Base-by-base conservation (phyloP, 1,140 invertebrate genomes). In the Scaptomyza hsui region DNA sequence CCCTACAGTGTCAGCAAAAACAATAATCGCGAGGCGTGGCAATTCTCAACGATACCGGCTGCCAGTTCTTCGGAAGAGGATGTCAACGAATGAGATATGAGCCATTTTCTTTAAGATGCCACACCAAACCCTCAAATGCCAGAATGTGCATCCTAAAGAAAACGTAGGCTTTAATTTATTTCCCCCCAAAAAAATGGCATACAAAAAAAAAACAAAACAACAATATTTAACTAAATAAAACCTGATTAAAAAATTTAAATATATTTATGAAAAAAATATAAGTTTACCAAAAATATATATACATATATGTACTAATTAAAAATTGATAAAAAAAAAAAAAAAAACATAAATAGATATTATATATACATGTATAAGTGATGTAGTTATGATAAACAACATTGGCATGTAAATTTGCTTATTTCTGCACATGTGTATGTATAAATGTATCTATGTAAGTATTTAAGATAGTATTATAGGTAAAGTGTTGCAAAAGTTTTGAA, bases 1-100 rank as follows among this genome's bases (percentile, higher is more conserved):
- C 41, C 21, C 52, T 71, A 9, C 62, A 93, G 93, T 56, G 92
- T 83, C 55, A 92, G 91, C 16, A 93, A 93, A 75, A 93, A 77
- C 9, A 91, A 88, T 53, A 88, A 93, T 86, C 92, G 94, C 61
- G 94, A 94, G 73, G 93, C 94, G 75, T 94, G 94, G 94, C 81
- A 85, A 26, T 94, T 94, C 82, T 94, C 93, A 68, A 93, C 93
- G 12, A 94, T 94, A 92, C 94, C 94, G 41, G 93, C 93, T 79
- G 93, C 91, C 45, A 92, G 92, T 45, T 92, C 92, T 44, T 92
- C 92, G 2, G 92, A 92, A 19, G 92, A 92, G 53, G 92, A 92
- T 70, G 60, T 83, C 32, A 89, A 90, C 63, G 90, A 92, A 91
- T 91, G 91, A 91, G 91, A 91, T 85, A 88, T 91, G 75, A 91